Evolutionary conservation across 2,797 vertebrate genomes (phyloP).

Genomic region (Rhinophrynus dorsalis): DNA sequence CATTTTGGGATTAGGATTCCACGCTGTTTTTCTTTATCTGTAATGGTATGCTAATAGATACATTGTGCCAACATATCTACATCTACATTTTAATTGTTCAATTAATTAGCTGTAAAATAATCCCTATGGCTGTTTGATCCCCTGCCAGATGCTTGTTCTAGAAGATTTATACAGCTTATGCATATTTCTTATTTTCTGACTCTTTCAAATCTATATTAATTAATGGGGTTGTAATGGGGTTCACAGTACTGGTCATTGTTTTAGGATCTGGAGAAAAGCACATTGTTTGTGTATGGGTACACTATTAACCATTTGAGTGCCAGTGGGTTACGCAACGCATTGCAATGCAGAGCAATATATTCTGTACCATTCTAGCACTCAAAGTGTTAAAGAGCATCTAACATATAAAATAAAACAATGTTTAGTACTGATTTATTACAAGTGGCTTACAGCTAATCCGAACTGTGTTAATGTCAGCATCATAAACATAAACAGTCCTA

Average conservation of each 20-base stretch:
- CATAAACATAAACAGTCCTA: no score
- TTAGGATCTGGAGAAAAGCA: not conserved
- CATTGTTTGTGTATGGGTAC: not conserved
- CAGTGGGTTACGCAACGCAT: no score
- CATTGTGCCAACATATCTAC: not conserved
- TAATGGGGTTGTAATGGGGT: not conserved
- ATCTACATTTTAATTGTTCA: slow-evolving; percentile 19
- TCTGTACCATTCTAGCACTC: no score
- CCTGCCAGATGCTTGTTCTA: not conserved
- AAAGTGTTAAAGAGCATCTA: no score
- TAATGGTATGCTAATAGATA: slow-evolving; percentile 7
- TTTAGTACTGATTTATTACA: no score
- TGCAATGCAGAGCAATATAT: no score
- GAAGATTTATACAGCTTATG: not conserved
- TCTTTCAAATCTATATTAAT: not conserved
- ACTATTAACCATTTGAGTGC: no score
- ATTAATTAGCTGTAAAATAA: slow-evolving; percentile 7
- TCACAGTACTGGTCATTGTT: no score
- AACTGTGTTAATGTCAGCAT: no score
- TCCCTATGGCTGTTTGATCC: not conserved
- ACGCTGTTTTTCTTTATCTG: not conserved
- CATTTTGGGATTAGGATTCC: not conserved
- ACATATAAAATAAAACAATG: no score
- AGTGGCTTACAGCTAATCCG: no score
- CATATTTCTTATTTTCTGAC: not conserved